Evolutionary conservation across 1,140 invertebrate species (phyloP), one percentile per base, ranked within the genome.

Genomic region (Diachasma alloeum): DNA sequence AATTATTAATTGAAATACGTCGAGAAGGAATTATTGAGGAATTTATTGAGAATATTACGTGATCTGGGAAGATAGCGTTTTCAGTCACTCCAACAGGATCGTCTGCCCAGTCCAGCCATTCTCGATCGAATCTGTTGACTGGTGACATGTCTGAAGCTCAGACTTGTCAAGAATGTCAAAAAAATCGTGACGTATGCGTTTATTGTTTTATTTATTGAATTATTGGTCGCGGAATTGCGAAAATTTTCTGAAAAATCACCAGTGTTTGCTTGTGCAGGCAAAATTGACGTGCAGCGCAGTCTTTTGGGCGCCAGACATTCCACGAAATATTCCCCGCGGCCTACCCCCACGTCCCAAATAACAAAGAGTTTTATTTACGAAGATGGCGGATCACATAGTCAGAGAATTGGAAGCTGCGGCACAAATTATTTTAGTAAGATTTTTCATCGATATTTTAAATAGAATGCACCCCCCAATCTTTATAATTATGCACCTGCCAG

Each of bases 381-480:
- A 84, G 83, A 90, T 90, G 89, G 84, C 84, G 74, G 83, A 88
- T 74, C 85, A 90, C 83, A 80, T 91, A 77, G 88, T 92, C 81
- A 89, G 90, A 87, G 91, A 94, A 84, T 87, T 94, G 81, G 93
- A 95, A 86, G 89, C 91, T 78, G 93, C 93, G 79, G 92, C 93
- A 77, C 92, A 93, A 91, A 88, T 94, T 85, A 89, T 95, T 81
- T 89, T 95, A 91, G 93, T 94, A 88, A 90, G 89, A 68, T 36
- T 22, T 78, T 63, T 70, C 13, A 13, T 36, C 13, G 15, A 36
- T 22, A 59, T 19, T 59, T 37, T 68, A 37, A 19, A 17, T 39
- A 36, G 8, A 68, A 15, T 68, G 2, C 5, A 11, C 11, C 17
- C 2, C 11, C 8, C 8, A 68, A 68, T 68, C 36, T 31, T 0